Base-by-base conservation (phyloP, 2,888 invertebrate species). In the Rugalucina vietnamica region DNA sequence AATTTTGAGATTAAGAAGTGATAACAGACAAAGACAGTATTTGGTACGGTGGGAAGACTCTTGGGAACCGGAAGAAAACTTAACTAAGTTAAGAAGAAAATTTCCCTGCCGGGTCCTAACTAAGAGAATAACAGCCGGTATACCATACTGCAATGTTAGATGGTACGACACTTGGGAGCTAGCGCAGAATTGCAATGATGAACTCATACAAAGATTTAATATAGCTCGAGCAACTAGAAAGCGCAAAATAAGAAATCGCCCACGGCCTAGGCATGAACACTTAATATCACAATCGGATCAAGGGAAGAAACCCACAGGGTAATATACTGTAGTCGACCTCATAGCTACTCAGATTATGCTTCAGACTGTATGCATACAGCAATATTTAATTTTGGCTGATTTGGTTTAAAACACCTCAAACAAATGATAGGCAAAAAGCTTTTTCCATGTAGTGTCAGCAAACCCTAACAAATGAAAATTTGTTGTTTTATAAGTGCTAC, bases 401-500 rank as follows among this genome's bases (percentile, higher is more conserved):
- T n/a, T n/a, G n/a, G n/a, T n/a, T n/a, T n/a, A n/a, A 4, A 4
- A 54, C 18, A 57, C 5, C 29, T 8, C 10, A 57, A 57, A 27
- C 5, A 4, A 29, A 12, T 27, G 24, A 54, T 5, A 21, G 24
- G 4, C 14, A 54, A 27, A 27, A 57, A 24, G 10, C 14, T 5
- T 72, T 72, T 72, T 72, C 27, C 72, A 72, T 72, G 72, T 43
- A 72, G 43, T 43, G 37, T 39, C 1, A 27, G 39, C 72, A 72
- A 72, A 37, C 39, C n/a, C n/a, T 72, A 72, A 72, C 72, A 72
- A n/a, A 72, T 39, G 29, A 10, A 43, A 39, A 72, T 72, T n/a
- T 72, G 72, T 72, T 72, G 72, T 72, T 14, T 72, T 27, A 72
- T 72, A n/a, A 72, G 72, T 72, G 39, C 43, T 57, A 57, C 21